A percentile compares a stretch with the other conserved stretches of the same genome.
These are phyloP conservation scores for Eurosta solidaginis DNA, from an alignment of 1,140 invertebrate species.

Conservation along the genomic window DNA sequence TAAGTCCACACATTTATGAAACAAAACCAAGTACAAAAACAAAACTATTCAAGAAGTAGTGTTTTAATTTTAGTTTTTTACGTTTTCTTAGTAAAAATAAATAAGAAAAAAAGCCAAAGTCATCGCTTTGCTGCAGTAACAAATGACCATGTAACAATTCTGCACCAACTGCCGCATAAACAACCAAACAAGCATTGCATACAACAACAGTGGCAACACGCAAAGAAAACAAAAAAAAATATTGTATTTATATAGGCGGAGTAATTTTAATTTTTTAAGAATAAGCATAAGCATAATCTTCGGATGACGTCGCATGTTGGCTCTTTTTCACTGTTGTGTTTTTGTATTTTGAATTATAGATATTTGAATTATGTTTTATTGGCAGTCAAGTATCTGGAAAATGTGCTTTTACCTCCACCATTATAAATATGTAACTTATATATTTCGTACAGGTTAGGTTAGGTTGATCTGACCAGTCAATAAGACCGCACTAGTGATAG, in stretches of 20 bases:
- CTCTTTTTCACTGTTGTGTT: background rate
- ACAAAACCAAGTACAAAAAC: background rate
- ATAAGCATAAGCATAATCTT: slow-evolving; percentile 15
- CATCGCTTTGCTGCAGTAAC: background rate
- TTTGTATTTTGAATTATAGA: background rate
- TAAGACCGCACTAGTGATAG: too few relatives aligned
- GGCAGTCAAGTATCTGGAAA: too few relatives aligned
- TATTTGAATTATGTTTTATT: too few relatives aligned
- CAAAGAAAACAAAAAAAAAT: background rate
- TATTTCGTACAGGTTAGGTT: too few relatives aligned
- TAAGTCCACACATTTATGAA: background rate
- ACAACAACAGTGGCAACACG: background rate
- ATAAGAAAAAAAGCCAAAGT: background rate
- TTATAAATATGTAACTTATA: too few relatives aligned
- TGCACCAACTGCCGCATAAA: background rate
- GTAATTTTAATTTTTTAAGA: slow-evolving; percentile 6
- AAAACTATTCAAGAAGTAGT: background rate
- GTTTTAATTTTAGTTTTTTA: background rate
- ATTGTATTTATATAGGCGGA: background rate
- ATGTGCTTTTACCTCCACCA: too few relatives aligned
- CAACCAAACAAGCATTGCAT: background rate
- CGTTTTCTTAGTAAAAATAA: background rate
- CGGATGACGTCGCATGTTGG: background rate
- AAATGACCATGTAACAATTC: slow-evolving; percentile 25
- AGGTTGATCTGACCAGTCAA: too few relatives aligned